Conservation (phyloP, 2,888 invertebrate genomes). For the Agriopis aurantiaria region DNA sequence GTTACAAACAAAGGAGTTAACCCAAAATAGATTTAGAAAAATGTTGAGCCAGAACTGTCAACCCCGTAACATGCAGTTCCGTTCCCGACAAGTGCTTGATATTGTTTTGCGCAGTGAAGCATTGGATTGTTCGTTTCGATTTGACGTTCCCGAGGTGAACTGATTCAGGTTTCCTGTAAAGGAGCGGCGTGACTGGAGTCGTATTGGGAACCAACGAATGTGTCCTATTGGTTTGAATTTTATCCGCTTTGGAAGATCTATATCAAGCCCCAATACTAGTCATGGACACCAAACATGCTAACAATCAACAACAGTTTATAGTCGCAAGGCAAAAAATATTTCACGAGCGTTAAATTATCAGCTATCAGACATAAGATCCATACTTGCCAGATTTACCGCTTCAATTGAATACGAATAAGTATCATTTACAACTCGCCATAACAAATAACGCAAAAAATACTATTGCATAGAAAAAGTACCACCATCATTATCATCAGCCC, state of each 20-base stretch:
- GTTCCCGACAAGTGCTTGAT: conserved; percentile 59
- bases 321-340: not conserved
- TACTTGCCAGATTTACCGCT: not conserved
- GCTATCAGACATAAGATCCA: not conserved
- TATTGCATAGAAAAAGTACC: too few species aligned
- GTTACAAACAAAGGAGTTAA: not conserved
- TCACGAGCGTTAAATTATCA: not conserved
- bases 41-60: conserved; percentile 51
- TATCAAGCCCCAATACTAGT: too few species aligned
- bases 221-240: not conserved
- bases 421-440: not conserved
- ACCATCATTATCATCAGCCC: too few species aligned
- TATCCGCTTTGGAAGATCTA: too few species aligned
- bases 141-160: conserved; percentile 40
- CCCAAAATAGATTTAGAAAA: conserved; percentile 23
- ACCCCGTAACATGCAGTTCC: conserved; percentile 57
- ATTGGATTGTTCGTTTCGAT: conserved; percentile 57
- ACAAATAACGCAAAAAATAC: too few species aligned
- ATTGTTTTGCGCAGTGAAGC: conserved; percentile 64
- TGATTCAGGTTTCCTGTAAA: conserved; percentile 40
- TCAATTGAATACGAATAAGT: not conserved
- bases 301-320: too few species aligned
- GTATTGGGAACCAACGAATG: not conserved
- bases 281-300: too few species aligned
- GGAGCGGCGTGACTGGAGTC: conserved; percentile 31